Conservation (phyloP, 2,888 invertebrate species). For the Tanaodytes sp. region DNA sequence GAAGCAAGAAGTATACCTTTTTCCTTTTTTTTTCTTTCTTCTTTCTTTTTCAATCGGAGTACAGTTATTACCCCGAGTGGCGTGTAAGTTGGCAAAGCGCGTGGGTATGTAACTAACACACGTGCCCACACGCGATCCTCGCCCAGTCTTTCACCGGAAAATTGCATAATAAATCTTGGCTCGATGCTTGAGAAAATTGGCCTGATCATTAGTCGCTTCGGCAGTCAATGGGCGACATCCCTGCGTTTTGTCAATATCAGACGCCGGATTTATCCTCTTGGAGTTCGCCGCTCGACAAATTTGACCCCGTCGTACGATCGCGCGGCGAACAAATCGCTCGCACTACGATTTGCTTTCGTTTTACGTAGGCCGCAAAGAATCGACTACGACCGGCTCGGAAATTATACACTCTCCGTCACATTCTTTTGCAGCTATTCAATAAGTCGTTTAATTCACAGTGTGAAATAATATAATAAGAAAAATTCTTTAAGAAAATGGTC, state of each 20-base stretch:
- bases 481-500: too few relatives aligned
- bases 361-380: not conserved
- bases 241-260: constrained; percentile 33
- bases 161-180: constrained; percentile 50
- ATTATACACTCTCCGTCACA: not conserved
- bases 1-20: too few relatives aligned
- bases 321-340: too few relatives aligned
- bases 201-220: constrained; percentile 37
- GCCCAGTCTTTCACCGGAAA: constrained; percentile 52
- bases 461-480: too few relatives aligned
- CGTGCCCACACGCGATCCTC: constrained; percentile 50
- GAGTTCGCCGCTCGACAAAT: constrained; percentile 7
- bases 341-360: not conserved
- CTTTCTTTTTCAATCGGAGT: too few relatives aligned
- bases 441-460: too few relatives aligned
- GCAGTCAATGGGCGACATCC: constrained; percentile 27
- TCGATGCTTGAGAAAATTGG: constrained; percentile 26
- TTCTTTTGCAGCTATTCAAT: too few relatives aligned
- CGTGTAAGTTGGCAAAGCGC: constrained; percentile 35
- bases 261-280: constrained; percentile 22
- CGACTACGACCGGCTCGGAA: not conserved
- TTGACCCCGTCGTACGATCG: not conserved
- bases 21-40: too few relatives aligned
- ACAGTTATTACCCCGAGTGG: too few relatives aligned
- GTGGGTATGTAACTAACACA: constrained; percentile 44